Conservation (phyloP, 2,797 vertebrate species). For the Smutsia temminckii region DNA sequence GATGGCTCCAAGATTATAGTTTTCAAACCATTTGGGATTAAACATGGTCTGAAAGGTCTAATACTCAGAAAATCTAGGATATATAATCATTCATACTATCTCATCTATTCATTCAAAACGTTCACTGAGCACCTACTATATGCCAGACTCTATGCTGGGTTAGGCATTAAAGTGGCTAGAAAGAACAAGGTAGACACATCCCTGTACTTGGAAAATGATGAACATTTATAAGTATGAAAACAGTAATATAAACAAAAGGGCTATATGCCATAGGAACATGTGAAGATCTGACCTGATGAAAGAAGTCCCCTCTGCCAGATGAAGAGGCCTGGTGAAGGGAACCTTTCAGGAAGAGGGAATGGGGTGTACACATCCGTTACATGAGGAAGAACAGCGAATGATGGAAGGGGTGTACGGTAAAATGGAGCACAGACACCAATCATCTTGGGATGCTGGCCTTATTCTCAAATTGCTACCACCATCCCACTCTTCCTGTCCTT, state of each 20-base stretch:
- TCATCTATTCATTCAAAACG: background rate
- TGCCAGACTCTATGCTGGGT: background rate
- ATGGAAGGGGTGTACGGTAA: background rate
- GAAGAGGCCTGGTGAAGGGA: background rate
- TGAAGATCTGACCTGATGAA: background rate
- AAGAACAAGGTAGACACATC: background rate
- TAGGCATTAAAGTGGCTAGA: background rate
- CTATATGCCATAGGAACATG: background rate
- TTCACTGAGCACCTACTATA: background rate
- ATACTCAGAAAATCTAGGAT: background rate
- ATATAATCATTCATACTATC: background rate
- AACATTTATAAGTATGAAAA: background rate
- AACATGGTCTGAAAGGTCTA: background rate
- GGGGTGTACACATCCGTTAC: background rate
- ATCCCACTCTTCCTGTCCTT: background rate
- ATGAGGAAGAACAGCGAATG: background rate
- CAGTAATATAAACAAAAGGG: background rate
- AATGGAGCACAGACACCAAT: background rate
- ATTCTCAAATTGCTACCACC: background rate
- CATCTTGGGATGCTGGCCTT: background rate
- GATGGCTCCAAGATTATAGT: background rate
- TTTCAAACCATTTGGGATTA: background rate
- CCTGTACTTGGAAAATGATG: background rate
- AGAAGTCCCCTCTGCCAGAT: background rate
- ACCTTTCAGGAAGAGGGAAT: background rate